Evolutionary conservation across 1,140 invertebrate genomes (phyloP), one percentile per base, ranked within the genome.

Genomic region (Hormaphis cornu): DNA sequence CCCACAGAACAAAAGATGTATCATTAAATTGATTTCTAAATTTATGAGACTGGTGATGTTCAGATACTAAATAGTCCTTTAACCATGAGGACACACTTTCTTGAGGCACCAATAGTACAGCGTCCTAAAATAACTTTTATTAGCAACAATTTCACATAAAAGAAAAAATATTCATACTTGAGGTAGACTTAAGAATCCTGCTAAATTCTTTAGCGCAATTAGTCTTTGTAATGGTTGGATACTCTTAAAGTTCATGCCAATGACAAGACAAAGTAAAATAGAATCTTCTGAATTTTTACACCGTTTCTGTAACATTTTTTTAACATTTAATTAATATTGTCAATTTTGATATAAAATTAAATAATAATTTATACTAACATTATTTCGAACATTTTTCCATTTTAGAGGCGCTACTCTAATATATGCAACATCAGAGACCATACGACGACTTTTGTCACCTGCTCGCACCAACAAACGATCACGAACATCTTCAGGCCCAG

Each of bases 171-270:
- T 71, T 75, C 76, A 80, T 81, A 81, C 85, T 78, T 79, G 74
- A 52, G 80, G 77, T 37, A 83, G 75, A 72, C 79, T 80, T 28
- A 82, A 77, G 74, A 82, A 81, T 70, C 80, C 79, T 2, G 79
- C 81, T 26, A 82, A 78, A 73, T 82, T 83, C 66, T 81, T 81
- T 30, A 84, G 75, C 40, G 81, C 79, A 35, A 80, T 77, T 33
- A 81, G 78, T 72, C 80, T 80, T 46, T 77, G 75, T 69, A 75
- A 76, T 7, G 82, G 80, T 71, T 80, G 80, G 66, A 84, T 76
- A 58, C 76, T 77, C 16, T 80, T 78, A 70, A 79, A 78, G 61
- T 78, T 78, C 24, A 78, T 78, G 71, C 82, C 81, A 70, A 83
- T 69, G 3, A 82, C 53, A 72, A 84, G 75, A 14, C 76, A 79